phyloP scores from a whole-genome alignment of 2,797 vertebrate species.

The Spinibarbus caldwelli region DNA sequence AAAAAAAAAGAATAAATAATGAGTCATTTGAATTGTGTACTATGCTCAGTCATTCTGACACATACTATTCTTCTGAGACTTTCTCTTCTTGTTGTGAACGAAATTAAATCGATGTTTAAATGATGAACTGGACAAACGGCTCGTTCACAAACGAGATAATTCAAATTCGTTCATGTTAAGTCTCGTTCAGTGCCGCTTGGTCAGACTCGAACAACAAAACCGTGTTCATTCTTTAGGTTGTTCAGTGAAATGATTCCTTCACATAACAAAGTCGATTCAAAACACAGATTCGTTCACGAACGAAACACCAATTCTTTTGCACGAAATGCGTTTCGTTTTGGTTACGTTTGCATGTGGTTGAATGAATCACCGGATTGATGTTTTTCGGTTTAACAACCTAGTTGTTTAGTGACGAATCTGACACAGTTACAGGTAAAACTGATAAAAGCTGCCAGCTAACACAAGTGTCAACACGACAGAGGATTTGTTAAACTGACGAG shows the following conservation, averaged over 20 bases:
- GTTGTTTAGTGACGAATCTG: background rate
- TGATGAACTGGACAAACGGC: background rate
- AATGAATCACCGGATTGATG: background rate
- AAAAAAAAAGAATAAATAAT: background rate
- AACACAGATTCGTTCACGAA: background rate
- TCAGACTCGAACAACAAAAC: background rate
- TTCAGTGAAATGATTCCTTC: background rate
- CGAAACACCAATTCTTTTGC: background rate
- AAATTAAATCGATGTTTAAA: background rate
- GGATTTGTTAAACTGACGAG: background rate
- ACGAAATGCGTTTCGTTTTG: background rate
- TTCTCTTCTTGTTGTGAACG: background rate
- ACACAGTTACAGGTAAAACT: background rate
- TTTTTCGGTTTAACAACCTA: background rate
- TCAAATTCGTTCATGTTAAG: too few relatives aligned
- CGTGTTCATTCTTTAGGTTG: background rate
- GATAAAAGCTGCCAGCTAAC: background rate
- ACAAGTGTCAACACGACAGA: constrained; percentile 36
- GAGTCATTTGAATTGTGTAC: background rate
- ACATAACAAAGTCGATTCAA: background rate
- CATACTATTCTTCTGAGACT: background rate
- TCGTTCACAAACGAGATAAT: background rate
- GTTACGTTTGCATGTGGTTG: background rate
- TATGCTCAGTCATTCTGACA: background rate
- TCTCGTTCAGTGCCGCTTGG: background rate